Evolutionary conservation across 2,797 vertebrate species (phyloP).

Genomic region (Molossus alvarezi): DNA sequence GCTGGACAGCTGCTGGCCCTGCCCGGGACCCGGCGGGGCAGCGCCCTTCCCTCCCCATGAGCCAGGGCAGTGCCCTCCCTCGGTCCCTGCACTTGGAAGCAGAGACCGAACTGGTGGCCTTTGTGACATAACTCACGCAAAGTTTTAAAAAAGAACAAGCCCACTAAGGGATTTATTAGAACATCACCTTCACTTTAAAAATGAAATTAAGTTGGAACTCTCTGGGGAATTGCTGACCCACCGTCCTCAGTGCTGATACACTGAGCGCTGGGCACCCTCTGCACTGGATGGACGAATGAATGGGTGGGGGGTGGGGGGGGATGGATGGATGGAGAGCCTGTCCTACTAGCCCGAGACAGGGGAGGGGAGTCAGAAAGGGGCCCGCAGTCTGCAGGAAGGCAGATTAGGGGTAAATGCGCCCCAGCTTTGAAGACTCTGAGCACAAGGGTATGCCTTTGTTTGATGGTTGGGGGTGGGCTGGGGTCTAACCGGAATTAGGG

Average conservation of each 20-base stretch:
- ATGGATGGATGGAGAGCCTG: not conserved
- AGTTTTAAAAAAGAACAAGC: not conserved
- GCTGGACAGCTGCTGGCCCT: not conserved
- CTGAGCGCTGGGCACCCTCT: not conserved
- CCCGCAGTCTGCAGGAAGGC: not conserved
- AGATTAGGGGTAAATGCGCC: not conserved
- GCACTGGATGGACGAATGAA: not conserved
- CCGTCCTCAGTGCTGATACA: not conserved
- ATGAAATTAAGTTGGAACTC: not conserved
- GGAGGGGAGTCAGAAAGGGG: not conserved
- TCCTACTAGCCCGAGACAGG: not conserved
- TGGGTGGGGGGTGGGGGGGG: not conserved
- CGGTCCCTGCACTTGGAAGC: not conserved
- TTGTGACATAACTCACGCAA: not conserved
- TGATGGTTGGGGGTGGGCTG: accelerated
- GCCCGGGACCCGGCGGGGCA: not conserved
- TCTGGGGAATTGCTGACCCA: not conserved
- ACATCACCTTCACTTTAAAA: not conserved
- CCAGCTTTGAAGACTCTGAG: not conserved
- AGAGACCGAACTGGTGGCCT: not conserved
- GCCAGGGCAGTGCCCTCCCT: accelerated
- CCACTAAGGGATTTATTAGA: not conserved
- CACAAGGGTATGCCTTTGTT: not conserved
- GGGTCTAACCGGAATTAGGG: not conserved
- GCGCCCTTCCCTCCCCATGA: not conserved